Conservation (phyloP, 2,797 vertebrate genomes). For the Poecilia picta region DNA sequence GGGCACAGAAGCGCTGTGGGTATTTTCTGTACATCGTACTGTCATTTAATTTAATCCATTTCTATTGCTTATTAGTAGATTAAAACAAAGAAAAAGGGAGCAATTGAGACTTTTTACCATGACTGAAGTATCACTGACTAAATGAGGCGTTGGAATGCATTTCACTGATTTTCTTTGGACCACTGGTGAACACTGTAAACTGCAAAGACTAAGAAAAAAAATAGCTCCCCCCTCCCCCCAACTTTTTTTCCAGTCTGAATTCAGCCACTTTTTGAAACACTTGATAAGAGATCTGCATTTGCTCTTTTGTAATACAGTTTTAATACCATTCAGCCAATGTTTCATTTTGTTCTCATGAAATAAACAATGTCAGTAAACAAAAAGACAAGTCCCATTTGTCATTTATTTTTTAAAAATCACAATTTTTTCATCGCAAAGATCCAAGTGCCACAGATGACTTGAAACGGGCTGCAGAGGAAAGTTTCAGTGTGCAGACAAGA, state of each 20-base stretch:
- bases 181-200: conserved; percentile 36
- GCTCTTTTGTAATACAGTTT: conserved; percentile 76
- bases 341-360: conserved; percentile 70
- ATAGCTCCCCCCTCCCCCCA: conserved; percentile 19
- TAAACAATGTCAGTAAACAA: conserved; percentile 71
- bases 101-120: conserved; percentile 48
- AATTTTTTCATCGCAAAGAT: conserved; percentile 61
- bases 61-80: conserved; percentile 58
- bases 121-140: conserved; percentile 38
- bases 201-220: conserved; percentile 34
- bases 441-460: conserved; percentile 62
- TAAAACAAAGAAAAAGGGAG: conserved; percentile 38
- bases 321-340: conserved; percentile 73
- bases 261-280: conserved; percentile 57
- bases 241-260: conserved; percentile 27
- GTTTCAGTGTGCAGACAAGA: conserved; percentile 76
- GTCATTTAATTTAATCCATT: conserved; percentile 74
- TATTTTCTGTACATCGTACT: conserved; percentile 75
- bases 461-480: conserved; percentile 53
- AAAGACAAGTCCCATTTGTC: conserved; percentile 12
- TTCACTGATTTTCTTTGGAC: conserved; percentile 53
- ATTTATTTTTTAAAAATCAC: conserved; percentile 50
- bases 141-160: conserved; percentile 40
- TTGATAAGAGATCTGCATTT: conserved; percentile 52
- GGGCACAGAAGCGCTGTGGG: conserved; percentile 43